phyloP scores from a whole-genome alignment of 2,113 vertebrate genomes.

The Elgaria multicarinata region DNA sequence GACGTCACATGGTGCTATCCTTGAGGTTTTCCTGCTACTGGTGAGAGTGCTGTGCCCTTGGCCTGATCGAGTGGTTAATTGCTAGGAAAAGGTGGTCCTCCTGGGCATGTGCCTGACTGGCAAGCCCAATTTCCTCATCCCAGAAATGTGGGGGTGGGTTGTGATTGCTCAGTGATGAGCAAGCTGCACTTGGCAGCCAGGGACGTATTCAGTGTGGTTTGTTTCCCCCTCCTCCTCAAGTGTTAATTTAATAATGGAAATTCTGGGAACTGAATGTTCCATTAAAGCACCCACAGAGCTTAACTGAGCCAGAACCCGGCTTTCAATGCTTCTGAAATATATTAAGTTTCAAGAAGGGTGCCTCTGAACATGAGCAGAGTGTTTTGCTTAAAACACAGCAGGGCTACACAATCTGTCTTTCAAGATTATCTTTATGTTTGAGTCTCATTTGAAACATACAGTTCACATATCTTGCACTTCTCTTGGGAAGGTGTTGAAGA shows the following conservation, averaged over 20 bases:
- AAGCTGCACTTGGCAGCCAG: neutral
- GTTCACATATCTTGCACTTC: neutral
- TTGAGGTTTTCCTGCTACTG: neutral
- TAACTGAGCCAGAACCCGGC: neutral
- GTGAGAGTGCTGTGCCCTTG: neutral
- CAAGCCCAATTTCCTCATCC: neutral
- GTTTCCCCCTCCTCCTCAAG: neutral
- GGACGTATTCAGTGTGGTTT: neutral
- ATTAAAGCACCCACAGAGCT: neutral
- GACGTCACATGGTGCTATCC: neutral
- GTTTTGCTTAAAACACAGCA: neutral
- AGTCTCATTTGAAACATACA: neutral
- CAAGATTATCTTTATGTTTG: neutral
- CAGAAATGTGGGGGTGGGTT: neutral
- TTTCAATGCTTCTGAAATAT: neutral
- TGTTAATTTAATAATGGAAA: constrained; percentile 15
- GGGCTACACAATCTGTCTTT: neutral
- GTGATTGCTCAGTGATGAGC: constrained; percentile 16
- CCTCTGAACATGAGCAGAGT: neutral
- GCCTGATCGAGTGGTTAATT: neutral
- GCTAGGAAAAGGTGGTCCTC: neutral
- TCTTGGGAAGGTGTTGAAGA: neutral
- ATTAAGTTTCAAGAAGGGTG: neutral
- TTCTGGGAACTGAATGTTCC: neutral
- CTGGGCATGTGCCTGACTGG: neutral